These are phyloP conservation scores for Leptobrachium leishanense DNA, from an alignment of 2,113 vertebrate genomes.

Conservation along the genomic window DNA sequence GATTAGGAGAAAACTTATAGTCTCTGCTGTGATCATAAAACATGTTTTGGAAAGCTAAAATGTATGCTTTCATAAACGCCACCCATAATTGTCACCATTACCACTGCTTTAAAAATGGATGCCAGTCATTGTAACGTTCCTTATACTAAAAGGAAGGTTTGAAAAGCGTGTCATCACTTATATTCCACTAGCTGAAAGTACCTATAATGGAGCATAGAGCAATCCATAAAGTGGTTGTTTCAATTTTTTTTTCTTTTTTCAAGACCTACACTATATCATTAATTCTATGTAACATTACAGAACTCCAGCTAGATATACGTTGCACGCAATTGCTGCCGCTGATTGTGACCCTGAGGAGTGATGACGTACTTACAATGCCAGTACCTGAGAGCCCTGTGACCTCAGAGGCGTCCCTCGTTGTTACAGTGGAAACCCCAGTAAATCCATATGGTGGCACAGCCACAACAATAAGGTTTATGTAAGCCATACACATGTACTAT, in stretches of 20 bases:
- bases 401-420: neutral
- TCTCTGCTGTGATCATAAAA: neutral
- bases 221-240: neutral
- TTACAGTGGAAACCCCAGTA: neutral
- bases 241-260: neutral
- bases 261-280: neutral
- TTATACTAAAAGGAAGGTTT: neutral
- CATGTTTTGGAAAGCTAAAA: neutral
- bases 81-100: too few species aligned
- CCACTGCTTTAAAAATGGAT: too few species aligned
- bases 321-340: neutral
- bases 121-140: neutral
- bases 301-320: neutral
- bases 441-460: neutral
- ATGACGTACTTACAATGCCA: neutral
- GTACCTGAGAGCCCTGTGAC: neutral
- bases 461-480: too few species aligned
- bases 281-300: neutral
- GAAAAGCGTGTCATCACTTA: slow-evolving; percentile 1
- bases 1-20: neutral
- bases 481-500: too few species aligned
- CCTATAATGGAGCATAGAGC: slow-evolving; percentile 7
- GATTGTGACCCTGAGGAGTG: neutral
- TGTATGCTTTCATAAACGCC: neutral
- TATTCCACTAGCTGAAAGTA: slow-evolving; percentile 20